Conservation (phyloP, 1,140 invertebrate genomes). For the Papilio polytes region DNA sequence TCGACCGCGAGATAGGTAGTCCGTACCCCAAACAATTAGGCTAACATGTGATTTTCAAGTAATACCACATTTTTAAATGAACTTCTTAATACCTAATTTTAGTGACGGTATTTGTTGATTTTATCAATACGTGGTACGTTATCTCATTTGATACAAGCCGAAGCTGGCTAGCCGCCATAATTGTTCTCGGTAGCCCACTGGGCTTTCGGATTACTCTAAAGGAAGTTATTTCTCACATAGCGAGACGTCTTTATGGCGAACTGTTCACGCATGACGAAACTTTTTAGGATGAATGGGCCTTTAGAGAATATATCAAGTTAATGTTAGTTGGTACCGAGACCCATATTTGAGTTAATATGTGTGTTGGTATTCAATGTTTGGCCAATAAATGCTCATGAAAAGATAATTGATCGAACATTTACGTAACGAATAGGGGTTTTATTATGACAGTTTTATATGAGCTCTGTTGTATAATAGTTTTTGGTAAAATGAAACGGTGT, state of each 20-base stretch:
- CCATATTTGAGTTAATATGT: constrained; percentile 36
- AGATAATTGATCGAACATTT: constrained; percentile 31
- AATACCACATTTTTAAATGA: background rate
- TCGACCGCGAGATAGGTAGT: no score
- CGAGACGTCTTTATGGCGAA: constrained; percentile 62
- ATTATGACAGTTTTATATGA: constrained; percentile 20
- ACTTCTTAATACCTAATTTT: background rate
- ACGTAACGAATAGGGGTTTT: constrained; percentile 23
- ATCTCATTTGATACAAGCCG: constrained; percentile 59
- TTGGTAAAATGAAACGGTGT: background rate
- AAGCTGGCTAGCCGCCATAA: constrained; percentile 68
- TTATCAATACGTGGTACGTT: constrained; percentile 64
- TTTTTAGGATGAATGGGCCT: constrained; percentile 38
- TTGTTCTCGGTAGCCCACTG: constrained; percentile 56
- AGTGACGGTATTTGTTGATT: constrained; percentile 61
- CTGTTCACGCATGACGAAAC: constrained; percentile 40
- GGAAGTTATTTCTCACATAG: constrained; percentile 63
- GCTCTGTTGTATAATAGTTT: background rate
- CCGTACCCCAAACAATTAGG: no score
- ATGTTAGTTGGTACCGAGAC: constrained; percentile 3
- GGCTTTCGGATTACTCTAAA: constrained; percentile 54
- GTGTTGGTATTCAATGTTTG: constrained; percentile 30
- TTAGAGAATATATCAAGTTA: constrained; percentile 31
- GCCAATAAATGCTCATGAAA: constrained; percentile 33
- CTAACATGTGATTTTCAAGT: background rate